Evolutionary conservation across 2,113 vertebrate species (phyloP).

Genomic region (Nicator chloris): DNA sequence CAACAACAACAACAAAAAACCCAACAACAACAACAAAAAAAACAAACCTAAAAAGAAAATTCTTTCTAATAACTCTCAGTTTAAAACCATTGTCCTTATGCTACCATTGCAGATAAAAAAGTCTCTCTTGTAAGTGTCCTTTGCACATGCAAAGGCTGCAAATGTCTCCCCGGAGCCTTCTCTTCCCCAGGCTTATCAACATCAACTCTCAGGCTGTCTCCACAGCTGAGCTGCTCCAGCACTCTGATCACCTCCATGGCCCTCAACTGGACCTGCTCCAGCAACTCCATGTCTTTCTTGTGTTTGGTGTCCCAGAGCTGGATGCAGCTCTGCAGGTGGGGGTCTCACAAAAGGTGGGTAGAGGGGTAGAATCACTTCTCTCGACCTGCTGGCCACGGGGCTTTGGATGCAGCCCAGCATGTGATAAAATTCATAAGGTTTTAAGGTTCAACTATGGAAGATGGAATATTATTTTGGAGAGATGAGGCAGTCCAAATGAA

Average conservation of each 20-base stretch:
- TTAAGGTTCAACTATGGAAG: neutral
- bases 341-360: neutral
- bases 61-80: neutral
- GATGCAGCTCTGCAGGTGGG: neutral
- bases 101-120: neutral
- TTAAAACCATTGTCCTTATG: neutral
- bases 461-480: neutral
- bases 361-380: neutral
- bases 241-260: neutral
- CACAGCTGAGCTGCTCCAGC: neutral
- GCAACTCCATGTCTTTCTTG: neutral
- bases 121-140: too few relatives aligned
- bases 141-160: neutral
- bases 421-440: neutral
- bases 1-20: too few relatives aligned
- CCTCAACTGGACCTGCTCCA: neutral
- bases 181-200: neutral
- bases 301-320: neutral
- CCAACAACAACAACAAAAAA: too few relatives aligned
- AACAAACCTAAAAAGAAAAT: too few relatives aligned
- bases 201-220: neutral
- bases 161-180: accelerated
- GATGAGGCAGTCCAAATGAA: neutral
- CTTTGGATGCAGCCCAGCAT: neutral
- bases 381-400: accelerated